Evolutionary conservation across 2,888 invertebrate genomes (phyloP).

Genomic region (Lutraria lutraria): DNA sequence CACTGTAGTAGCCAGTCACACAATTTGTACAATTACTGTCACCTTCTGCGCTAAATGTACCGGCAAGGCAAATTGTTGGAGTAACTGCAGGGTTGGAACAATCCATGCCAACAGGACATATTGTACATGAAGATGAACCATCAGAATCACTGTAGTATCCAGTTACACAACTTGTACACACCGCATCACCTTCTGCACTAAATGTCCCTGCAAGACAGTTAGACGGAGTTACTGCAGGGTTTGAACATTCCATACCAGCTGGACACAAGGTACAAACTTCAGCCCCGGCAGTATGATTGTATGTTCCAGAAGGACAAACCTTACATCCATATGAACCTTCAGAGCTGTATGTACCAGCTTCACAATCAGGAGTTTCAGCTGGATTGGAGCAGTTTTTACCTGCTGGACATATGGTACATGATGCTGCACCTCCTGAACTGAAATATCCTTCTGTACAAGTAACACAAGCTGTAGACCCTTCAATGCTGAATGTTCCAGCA

Average conservation of each 20-base stretch:
- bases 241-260: constrained; percentile 58
- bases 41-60: constrained; percentile 70
- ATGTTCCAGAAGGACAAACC: constrained; percentile 74
- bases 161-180: constrained; percentile 75
- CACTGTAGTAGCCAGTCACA: constrained; percentile 71
- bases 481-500: constrained; percentile 67
- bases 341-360: constrained; percentile 79
- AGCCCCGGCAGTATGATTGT: constrained; percentile 64
- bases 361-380: constrained; percentile 72
- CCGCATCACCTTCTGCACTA: constrained; percentile 76
- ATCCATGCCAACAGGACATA: constrained; percentile 76
- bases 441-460: constrained; percentile 56
- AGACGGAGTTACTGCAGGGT: constrained; percentile 40
- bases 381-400: constrained; percentile 63
- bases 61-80: constrained; percentile 69
- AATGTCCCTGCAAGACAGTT: constrained; percentile 80
- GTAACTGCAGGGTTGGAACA: constrained; percentile 63
- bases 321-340: constrained; percentile 78
- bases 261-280: constrained; percentile 76
- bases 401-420: constrained; percentile 59
- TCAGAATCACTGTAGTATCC: constrained; percentile 69
- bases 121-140: constrained; percentile 73
- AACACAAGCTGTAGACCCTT: constrained; percentile 52
- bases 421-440: constrained; percentile 35
- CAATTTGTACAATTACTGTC: constrained; percentile 66